Evolutionary conservation across 2,888 invertebrate genomes (phyloP).

Genomic region (Beris chalybata): DNA sequence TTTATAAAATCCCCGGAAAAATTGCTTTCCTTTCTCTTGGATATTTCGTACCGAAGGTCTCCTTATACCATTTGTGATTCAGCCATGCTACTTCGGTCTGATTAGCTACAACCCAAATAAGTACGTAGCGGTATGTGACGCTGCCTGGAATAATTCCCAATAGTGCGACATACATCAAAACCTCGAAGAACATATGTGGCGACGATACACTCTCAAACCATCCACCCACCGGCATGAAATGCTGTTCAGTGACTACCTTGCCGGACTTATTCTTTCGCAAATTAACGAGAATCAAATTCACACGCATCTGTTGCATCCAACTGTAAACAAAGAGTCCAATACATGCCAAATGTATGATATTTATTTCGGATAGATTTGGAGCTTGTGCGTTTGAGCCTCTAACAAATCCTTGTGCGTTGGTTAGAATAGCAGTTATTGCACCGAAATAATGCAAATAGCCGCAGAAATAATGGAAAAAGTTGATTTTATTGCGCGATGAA

Average conservation of each 20-base stretch:
- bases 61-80: constrained; percentile 80
- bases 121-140: constrained; percentile 71
- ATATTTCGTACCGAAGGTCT: constrained; percentile 72
- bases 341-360: constrained; percentile 55
- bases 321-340: constrained; percentile 68
- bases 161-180: constrained; percentile 70
- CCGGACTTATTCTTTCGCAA: constrained; percentile 73
- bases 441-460: constrained; percentile 80
- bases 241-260: constrained; percentile 67
- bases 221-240: constrained; percentile 76
- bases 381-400: constrained; percentile 41
- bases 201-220: constrained; percentile 79
- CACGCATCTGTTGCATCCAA: constrained; percentile 74
- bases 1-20: constrained; percentile 70
- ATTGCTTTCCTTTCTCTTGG: constrained; percentile 73
- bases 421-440: constrained; percentile 65
- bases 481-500: constrained; percentile 74
- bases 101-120: constrained; percentile 77
- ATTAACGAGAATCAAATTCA: constrained; percentile 74
- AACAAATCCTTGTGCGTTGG: constrained; percentile 71
- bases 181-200: constrained; percentile 81
- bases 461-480: constrained; percentile 73
- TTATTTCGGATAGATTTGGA: background rate
- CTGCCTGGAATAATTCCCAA: constrained; percentile 68
- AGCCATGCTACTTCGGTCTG: constrained; percentile 76